Percentiles rank a stretch among this genome's conserved stretches.
Evolutionary conservation across 2,113 vertebrate genomes (phyloP).

Genomic region (Riparia riparia): DNA sequence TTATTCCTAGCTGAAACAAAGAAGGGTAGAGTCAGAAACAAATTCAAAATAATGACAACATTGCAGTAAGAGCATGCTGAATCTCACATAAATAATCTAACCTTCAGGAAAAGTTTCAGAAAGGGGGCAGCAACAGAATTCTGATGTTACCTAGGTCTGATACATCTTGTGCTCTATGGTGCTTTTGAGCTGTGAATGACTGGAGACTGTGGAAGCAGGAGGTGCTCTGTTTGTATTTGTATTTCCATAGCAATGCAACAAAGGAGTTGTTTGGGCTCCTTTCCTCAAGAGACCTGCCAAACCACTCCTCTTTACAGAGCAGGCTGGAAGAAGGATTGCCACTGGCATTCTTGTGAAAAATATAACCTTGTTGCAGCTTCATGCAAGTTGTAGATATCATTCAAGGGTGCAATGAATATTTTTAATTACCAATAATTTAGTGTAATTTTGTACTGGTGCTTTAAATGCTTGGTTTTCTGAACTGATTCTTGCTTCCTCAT

Average conservation of each 20-base stretch:
- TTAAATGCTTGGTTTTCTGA: not conserved
- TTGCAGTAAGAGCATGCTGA: not conserved
- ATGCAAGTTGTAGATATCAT: not conserved
- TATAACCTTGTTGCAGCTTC: not conserved
- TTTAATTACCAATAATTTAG: not conserved
- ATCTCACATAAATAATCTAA: not conserved
- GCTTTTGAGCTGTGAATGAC: not conserved
- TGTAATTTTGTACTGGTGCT: not conserved
- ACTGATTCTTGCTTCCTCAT: not conserved
- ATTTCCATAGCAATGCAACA: not conserved
- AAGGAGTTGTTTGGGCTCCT: not conserved
- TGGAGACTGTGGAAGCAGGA: not conserved
- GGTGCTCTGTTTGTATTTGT: constrained; percentile 6
- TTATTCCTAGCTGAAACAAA: not conserved
- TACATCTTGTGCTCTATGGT: fast-evolving
- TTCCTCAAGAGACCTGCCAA: not conserved
- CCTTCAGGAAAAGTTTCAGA: not conserved
- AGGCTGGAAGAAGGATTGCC: not conserved
- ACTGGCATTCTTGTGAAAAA: not conserved
- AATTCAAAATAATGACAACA: not conserved
- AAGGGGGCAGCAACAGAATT: not conserved
- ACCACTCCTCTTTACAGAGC: not conserved
- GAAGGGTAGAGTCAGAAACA: not conserved
- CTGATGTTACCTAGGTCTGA: not conserved
- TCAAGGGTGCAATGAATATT: not conserved